These are phyloP conservation scores for Papilio glaucus DNA, from an alignment of 1,140 invertebrate genomes.

Conservation along the genomic window DNA sequence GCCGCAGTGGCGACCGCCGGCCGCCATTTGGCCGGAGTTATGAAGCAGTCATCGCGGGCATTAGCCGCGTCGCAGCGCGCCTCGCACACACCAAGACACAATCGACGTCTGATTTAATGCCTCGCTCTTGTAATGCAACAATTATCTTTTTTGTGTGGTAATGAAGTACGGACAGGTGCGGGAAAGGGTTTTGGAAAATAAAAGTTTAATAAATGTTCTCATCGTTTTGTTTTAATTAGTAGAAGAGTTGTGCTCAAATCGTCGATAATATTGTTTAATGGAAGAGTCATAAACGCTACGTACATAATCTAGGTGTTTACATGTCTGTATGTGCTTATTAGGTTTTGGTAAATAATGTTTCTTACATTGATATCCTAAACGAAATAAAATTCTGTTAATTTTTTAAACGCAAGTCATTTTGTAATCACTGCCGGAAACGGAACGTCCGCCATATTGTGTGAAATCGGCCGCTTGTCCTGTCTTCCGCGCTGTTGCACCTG, in stretches of 20 bases:
- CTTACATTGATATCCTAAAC: slow-evolving; percentile 5
- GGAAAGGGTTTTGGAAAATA: too few species aligned
- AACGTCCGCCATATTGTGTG: slow-evolving; percentile 76
- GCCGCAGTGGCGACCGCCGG: neutral
- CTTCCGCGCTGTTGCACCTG: slow-evolving; percentile 77
- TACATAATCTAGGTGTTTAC: neutral
- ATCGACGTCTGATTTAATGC: too few species aligned
- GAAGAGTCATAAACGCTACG: too few species aligned
- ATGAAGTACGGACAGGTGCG: neutral
- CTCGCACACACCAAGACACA: too few species aligned
- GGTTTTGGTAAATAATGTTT: too few species aligned
- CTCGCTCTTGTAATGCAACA: too few species aligned
- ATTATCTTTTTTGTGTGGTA: neutral
- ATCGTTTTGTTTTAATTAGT: neutral
- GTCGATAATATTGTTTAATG: too few species aligned
- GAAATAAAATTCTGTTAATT: slow-evolving; percentile 39
- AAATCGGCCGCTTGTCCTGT: slow-evolving; percentile 74
- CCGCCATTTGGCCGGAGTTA: neutral
- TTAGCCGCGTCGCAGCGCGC: neutral
- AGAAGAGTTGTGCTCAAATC: too few species aligned
- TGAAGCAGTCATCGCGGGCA: slow-evolving; percentile 5
- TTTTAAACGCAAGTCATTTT: slow-evolving; percentile 53
- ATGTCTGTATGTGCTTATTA: too few species aligned
- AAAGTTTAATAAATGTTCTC: neutral
- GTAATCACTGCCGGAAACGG: slow-evolving; percentile 73